phyloP scores from a whole-genome alignment of 2,797 vertebrate genomes.

The Phrynocephalus guinanensis region DNA sequence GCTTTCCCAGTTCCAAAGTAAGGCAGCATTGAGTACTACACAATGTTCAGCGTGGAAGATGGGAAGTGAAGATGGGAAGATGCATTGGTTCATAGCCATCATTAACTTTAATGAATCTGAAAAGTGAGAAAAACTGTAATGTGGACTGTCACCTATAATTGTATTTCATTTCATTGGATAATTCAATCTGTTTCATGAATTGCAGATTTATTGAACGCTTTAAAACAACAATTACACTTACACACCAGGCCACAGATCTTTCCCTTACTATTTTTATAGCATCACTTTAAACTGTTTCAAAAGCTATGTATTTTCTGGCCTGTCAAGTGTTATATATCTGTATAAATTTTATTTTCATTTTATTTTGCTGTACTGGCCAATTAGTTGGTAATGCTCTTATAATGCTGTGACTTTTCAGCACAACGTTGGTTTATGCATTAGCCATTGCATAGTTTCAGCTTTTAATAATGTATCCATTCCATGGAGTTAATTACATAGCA shows the following conservation, averaged over 20 bases:
- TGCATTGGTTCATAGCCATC: not conserved
- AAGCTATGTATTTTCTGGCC: not conserved
- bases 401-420: not conserved
- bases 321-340: not conserved
- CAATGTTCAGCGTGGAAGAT: not conserved
- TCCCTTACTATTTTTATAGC: not conserved
- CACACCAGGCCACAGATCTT: not conserved
- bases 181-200: not conserved
- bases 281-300: conserved; percentile 4
- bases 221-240: not conserved
- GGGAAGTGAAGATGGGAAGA: not conserved
- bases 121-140: not conserved
- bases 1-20: not conserved
- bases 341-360: not conserved
- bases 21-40: not conserved
- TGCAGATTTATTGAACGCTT: not conserved
- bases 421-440: not conserved
- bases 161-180: not conserved
- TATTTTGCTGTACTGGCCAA: not conserved
- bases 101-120: not conserved
- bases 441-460: conserved; percentile 8
- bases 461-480: conserved; percentile 8
- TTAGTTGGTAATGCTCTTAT: conserved; percentile 8
- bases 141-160: not conserved
- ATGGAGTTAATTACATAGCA: conserved; percentile 24